Percentiles rank a stretch among this genome's conserved stretches.
These are phyloP conservation scores for Sebastes nivosus DNA, from an alignment of 2,797 vertebrate species.

Conservation along the genomic window DNA sequence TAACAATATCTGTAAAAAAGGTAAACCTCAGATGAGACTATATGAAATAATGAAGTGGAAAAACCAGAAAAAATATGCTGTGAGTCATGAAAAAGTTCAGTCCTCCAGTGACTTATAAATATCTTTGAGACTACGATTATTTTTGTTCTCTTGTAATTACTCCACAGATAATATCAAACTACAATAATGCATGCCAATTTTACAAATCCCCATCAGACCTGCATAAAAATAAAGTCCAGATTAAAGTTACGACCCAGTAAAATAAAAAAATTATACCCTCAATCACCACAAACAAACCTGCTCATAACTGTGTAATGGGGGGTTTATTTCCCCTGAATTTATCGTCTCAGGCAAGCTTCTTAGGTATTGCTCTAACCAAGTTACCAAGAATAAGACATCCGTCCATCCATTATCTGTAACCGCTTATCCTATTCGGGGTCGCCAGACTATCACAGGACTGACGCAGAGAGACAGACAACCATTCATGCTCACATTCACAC, in stretches of 20 bases:
- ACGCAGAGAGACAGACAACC: no score
- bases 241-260: background rate
- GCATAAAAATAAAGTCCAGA: background rate
- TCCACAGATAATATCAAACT: background rate
- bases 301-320: background rate
- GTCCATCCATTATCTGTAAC: no score
- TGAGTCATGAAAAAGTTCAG: background rate
- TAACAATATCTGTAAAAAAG: background rate
- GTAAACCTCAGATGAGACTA: background rate
- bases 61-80: background rate
- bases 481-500: fast-evolving
- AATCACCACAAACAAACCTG: background rate
- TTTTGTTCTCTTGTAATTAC: background rate
- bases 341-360: background rate
- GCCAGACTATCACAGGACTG: no score
- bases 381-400: background rate
- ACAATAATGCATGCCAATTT: background rate
- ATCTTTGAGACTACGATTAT: background rate
- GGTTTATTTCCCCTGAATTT: background rate
- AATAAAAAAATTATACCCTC: background rate
- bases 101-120: background rate
- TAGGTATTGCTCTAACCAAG: background rate
- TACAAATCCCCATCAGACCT: no score
- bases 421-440: no score
- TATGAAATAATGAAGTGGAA: background rate